phyloP scores from a whole-genome alignment of 2,888 invertebrate genomes.

The Cataglyphis albicans region DNA sequence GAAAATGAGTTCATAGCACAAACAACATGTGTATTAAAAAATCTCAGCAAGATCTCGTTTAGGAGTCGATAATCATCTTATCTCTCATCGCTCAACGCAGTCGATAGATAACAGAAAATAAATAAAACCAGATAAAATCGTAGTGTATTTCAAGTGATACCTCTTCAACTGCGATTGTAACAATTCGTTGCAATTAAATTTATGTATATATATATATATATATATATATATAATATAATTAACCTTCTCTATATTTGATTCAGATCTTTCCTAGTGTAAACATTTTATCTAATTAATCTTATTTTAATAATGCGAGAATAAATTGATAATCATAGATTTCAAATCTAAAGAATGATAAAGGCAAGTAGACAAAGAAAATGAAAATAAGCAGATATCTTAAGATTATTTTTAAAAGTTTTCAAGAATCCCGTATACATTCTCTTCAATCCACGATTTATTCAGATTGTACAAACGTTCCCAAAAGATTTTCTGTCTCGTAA shows the following conservation, averaged over 20 bases:
- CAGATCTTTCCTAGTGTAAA: background rate
- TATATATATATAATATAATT: background rate
- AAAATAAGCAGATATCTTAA: background rate
- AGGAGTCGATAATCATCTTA: constrained; percentile 17
- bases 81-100: background rate
- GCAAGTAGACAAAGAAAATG: background rate
- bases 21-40: background rate
- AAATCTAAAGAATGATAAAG: background rate
- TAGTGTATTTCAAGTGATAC: constrained; percentile 18
- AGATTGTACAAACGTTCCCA: background rate
- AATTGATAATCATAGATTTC: background rate
- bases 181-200: constrained; percentile 5
- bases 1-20: constrained; percentile 7
- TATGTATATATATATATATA: no score
- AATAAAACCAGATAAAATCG: constrained; percentile 4
- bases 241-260: background rate
- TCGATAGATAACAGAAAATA: constrained; percentile 35
- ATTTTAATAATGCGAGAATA: background rate
- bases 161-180: constrained; percentile 12
- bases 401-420: background rate
- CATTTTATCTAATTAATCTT: background rate
- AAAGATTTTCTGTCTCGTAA: background rate
- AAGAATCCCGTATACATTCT: no score
- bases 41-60: constrained; percentile 18
- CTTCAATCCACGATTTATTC: background rate